A percentile compares a stretch with the other conserved stretches of the same genome.
These are phyloP conservation scores for Charaxes varanes DNA, from an alignment of 1,140 invertebrate genomes.

Conservation along the genomic window DNA sequence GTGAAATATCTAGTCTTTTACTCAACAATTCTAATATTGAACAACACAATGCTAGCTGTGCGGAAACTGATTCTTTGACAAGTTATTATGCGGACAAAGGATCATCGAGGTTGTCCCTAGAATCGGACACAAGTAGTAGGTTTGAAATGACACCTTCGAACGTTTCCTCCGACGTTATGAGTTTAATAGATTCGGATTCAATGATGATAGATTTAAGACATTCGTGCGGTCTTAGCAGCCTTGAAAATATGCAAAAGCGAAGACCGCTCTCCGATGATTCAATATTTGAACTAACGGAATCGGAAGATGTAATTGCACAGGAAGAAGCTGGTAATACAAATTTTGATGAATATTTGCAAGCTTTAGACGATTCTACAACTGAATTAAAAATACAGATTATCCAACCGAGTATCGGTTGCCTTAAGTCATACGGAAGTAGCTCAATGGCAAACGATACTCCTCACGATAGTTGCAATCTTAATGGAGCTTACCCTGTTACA, in stretches of 20 bases:
- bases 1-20: conserved; percentile 32
- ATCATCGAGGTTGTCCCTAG: conserved; percentile 65
- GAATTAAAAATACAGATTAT: conserved; percentile 14
- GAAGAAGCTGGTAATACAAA: conserved; percentile 53
- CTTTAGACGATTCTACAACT: conserved; percentile 72
- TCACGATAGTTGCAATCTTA: no score
- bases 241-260: conserved; percentile 80
- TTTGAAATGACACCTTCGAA: conserved; percentile 63
- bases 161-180: conserved; percentile 53
- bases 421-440: no score
- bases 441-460: no score
- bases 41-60: conserved; percentile 51
- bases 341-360: conserved; percentile 79
- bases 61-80: conserved; percentile 64
- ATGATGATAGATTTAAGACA: conserved; percentile 73
- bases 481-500: no score
- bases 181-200: conserved; percentile 56
- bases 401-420: conserved; percentile 1
- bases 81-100: conserved; percentile 69
- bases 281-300: conserved; percentile 77
- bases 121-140: conserved; percentile 69
- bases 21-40: conserved; percentile 52
- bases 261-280: conserved; percentile 82
- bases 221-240: conserved; percentile 55
- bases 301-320: conserved; percentile 70